Evolutionary conservation across 2,113 vertebrate species (phyloP).

Genomic region (Centropus bengalensis): DNA sequence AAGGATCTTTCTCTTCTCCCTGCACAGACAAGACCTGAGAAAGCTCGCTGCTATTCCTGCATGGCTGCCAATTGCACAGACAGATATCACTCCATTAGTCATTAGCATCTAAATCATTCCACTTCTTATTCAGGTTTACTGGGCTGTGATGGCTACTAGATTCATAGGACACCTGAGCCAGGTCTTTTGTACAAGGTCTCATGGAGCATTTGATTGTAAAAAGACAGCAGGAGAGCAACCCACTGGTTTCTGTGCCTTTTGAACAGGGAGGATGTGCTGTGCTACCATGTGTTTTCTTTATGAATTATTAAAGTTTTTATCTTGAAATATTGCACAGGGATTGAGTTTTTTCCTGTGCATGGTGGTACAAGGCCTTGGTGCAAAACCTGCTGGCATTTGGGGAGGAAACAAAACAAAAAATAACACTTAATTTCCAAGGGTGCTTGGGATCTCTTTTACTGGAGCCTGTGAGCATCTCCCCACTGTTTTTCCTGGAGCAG

Average conservation of each 20-base stretch:
- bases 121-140: conserved; percentile 66
- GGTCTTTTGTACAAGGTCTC: conserved; percentile 67
- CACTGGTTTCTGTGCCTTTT: conserved; percentile 32
- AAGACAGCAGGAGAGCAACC: conserved; percentile 58
- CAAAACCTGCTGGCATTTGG: neutral
- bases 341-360: neutral
- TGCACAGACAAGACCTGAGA: conserved; percentile 23
- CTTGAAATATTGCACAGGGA: neutral
- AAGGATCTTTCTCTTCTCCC: conserved; percentile 52
- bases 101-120: conserved; percentile 70
- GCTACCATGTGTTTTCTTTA: neutral
- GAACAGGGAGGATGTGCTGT: conserved; percentile 46
- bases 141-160: conserved; percentile 61
- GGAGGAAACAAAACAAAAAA: too few species aligned
- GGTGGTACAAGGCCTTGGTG: neutral
- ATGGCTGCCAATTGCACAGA: conserved; percentile 32
- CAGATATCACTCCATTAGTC: conserved; percentile 66
- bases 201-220: conserved; percentile 62
- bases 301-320: neutral
- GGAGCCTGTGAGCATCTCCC: neutral
- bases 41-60: conserved; percentile 36
- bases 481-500: neutral
- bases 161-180: conserved; percentile 70
- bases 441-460: neutral
- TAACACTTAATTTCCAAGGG: neutral